Evolutionary conservation across 2,113 vertebrate genomes (phyloP).

Genomic region (Procavia capensis): DNA sequence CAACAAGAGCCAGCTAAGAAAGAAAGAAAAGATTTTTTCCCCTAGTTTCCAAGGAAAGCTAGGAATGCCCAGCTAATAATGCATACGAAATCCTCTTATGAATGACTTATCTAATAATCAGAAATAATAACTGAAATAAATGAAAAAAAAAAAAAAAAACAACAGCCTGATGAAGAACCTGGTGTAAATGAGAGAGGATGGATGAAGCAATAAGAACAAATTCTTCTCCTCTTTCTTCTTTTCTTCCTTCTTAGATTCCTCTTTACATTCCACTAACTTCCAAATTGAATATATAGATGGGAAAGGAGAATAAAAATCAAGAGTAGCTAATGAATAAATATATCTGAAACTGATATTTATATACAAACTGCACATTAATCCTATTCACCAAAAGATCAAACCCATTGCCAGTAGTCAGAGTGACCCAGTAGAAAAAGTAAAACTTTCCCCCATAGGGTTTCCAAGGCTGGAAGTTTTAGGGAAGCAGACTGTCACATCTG

Average conservation of each 20-base stretch:
- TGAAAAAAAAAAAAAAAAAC: neutral
- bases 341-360: too few relatives aligned
- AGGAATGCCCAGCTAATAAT: neutral
- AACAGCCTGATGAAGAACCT: neutral
- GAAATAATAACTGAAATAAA: constrained; percentile 19
- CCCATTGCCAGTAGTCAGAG: too few relatives aligned
- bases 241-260: neutral
- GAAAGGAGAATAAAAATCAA: constrained; percentile 22
- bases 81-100: constrained; percentile 28
- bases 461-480: too few relatives aligned
- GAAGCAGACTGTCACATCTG: too few relatives aligned
- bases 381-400: too few relatives aligned
- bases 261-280: neutral
- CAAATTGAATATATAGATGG: neutral
- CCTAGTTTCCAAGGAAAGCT: constrained; percentile 10
- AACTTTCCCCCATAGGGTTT: too few relatives aligned
- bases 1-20: neutral
- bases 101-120: neutral
- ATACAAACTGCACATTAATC: too few relatives aligned
- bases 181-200: neutral
- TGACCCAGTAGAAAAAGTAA: too few relatives aligned
- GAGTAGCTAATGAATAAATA: neutral
- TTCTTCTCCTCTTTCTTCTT: neutral
- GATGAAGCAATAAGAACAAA: neutral
- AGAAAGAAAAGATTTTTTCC: too few relatives aligned